phyloP scores from a whole-genome alignment of 2,888 invertebrate species.

The Selenia dentaria region DNA sequence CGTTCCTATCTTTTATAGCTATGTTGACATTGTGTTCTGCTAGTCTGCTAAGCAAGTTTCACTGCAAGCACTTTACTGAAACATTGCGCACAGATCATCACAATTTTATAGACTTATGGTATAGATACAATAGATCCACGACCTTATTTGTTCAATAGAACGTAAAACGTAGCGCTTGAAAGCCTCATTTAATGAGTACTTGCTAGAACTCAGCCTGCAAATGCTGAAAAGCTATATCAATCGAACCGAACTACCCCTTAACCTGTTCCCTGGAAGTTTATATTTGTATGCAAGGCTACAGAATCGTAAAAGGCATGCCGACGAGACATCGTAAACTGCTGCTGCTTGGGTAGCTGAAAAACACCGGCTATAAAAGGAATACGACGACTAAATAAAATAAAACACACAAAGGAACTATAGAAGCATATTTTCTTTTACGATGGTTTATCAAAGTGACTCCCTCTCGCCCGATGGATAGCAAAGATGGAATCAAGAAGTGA shows the following conservation, averaged over 20 bases:
- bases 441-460: no score
- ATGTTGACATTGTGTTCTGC: no score
- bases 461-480: no score
- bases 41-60: no score
- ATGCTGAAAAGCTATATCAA: neutral
- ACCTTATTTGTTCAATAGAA: constrained; percentile 5
- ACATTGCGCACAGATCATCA: constrained; percentile 8
- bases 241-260: constrained; percentile 46
- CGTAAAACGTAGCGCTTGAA: constrained; percentile 14
- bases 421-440: no score
- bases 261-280: constrained; percentile 24
- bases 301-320: constrained; percentile 23
- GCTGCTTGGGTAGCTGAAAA: neutral
- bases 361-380: neutral
- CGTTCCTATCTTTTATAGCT: no score
- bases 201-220: neutral
- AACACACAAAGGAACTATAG: no score
- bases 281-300: neutral
- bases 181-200: constrained; percentile 3
- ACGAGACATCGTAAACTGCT: constrained; percentile 18
- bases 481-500: no score
- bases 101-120: neutral
- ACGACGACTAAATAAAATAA: neutral
- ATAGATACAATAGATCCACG: no score
- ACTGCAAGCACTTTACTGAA: no score